Base-by-base conservation (phyloP, 2,113 vertebrate species). In the Tylochromis polylepis region DNA sequence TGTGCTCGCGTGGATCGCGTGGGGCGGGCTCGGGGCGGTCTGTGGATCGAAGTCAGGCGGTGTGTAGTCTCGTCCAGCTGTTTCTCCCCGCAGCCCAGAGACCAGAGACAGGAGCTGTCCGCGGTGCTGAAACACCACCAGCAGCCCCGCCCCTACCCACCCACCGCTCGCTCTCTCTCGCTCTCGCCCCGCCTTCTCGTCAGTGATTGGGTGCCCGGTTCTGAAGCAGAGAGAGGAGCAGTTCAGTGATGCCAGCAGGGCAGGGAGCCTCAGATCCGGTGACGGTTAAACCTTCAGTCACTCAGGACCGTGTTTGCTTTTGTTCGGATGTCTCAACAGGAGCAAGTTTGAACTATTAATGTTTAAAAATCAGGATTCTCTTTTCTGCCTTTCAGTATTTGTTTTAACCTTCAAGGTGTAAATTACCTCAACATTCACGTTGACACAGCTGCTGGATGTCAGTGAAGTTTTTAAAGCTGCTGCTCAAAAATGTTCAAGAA, bases 51-150 rank as follows among this genome's bases (percentile, higher is more conserved):
- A 72, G 43, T 5, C 12, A 60, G 46, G 65, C 49, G 49, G 10
- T 83, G 77, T 62, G 60, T 58, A 27, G 72, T 55, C 18, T 58
- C 79, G 31, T 70, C 84, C 82, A 85, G 80, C 67, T 84, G 77
- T 65, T 20, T 31, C 49, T 91, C 85, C 87, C 86, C 59, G 93
- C 92, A 93, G 95, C 72, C 79, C 85, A 82, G 86, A 90, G 20
- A 87, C 88, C 75, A 67, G 88, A 89, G 94, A 89, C 85, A 65
- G 91, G 91, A 92, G 94, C 95, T 96, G 94, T 94, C 95, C 95
- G 92, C 80, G 95, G 95, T 96, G 89, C 95, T 96, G 96, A 95
- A 93, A 89, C 88, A 43, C 79, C 88, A 82, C 49, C 38, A 80
- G 82, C 51, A 60, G 79, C 79, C 79, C 84, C 41, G 16, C 81